Evolutionary conservation across 2,113 vertebrate species (phyloP), one percentile per base, ranked within the genome.

Genomic region (Nycticryphes semicollaris): DNA sequence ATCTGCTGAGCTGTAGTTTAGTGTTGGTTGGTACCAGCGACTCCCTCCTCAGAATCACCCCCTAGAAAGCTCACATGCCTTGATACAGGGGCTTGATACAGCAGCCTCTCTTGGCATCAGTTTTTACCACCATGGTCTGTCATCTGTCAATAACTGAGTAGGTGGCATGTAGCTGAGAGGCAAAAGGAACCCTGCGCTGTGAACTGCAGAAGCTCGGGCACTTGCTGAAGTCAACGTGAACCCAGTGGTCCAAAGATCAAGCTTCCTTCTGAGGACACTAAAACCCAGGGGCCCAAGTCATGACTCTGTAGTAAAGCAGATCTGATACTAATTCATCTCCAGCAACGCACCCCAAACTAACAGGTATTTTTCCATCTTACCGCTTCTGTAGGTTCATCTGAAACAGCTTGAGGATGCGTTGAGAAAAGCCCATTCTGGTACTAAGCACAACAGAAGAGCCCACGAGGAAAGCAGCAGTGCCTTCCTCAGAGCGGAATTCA

Each of bases 41-140:
- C 19, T 17, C 12, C 22, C 23, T 35, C 14, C 74, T 85, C 48
- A 35, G 33, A 64, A 41, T 47, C 3, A 1, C 10, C 14, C 19
- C 27, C 37, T 9, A 12, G 22, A 43, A 77, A 35, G 59, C 50
- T 51, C 47, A 24, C 0, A 13, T 33, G 33, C 50, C 77, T 45
- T 48, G 33, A 60, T 89, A 51, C 37, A 70, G 56, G 41, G 51
- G 9, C 27, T 47, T 5, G 4, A 43, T n/a, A 9, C 33, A 59
- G 41, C 41, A 87, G 28, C 47, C 51, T 41, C 4, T 73, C 2
- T 1, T 4, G 23, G 69, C 15, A 66, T 43, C 45, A 47, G 0
- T 18, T 68, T 37, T 6, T 13, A 47, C 37, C 37, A 23, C 73
- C 33, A 1, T 1, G 4, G 4, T 1, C 23, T 25, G 15, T 14